Base-by-base conservation (phyloP, 2,888 invertebrate genomes). In the Cyclophora punctaria region DNA sequence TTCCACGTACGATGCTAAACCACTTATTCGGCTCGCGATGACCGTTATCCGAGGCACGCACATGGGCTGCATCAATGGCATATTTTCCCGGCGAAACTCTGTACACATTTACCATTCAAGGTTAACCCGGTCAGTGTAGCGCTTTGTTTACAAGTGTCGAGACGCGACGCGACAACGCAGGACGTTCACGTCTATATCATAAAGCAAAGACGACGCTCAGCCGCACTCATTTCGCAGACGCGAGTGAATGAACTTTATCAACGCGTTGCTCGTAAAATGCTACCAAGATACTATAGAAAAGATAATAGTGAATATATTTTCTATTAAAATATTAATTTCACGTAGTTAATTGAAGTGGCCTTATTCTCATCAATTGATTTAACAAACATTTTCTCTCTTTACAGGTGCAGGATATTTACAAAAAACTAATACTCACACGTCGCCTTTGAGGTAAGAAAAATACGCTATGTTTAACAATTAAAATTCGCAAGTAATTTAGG, bases 1-100 rank as follows among this genome's bases (percentile, higher is more conserved):
- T 87, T 85, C 86, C 76, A 77, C 75, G 78, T 83, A 83, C 83
- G 79, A 79, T 70, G 78, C 71, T 83, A 84, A 86, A 87, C 79
- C 82, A 80, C 85, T 85, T 85, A 86, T 87, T 87, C 85, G 86
- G 85, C 77, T 74, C 71, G 78, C 70, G 71, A 73, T 74, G 80
- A 84, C 87, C 88, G 87, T 87, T 87, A 88, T 72, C 74, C 76
- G 75, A 64, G 73, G 78, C 86, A 87, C 84, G 86, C 85, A 86
- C 83, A 77, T 77, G 63, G 76, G 73, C 73, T 83, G 85, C 85
- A 83, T 85, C 85, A 85, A 85, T 86, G 86, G 80, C 84, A 85
- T 80, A 86, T 86, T 87, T 86, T 85, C 80, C 72, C 71, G 67
- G 83, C 81, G 81, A 84, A 85, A 86, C 83, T 83, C 74, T 68